Base-by-base conservation (phyloP, 2,797 vertebrate species). In the Rhinogobio ventralis region DNA sequence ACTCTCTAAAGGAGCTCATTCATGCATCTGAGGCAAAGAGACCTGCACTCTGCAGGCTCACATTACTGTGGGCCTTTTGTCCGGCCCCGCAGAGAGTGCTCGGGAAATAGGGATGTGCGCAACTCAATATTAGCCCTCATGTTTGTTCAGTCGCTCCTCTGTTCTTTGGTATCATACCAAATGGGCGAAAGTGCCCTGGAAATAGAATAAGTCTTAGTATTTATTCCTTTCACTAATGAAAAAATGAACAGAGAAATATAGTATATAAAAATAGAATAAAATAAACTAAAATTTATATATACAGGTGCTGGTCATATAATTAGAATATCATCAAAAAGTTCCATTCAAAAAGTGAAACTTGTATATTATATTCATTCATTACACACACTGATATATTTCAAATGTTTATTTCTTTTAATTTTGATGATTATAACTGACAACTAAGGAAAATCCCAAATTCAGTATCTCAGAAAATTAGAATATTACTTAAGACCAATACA, bases 61-160 rank as follows among this genome's bases (percentile, higher is more conserved):
- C 91, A 91, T 96, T 95, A 94, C 94, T 92, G 91, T 91, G 90
- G 80, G 81, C 76, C 92, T 93, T 94, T 95, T 95, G 94, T 95
- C 90, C 89, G 84, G 83, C 85, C 81, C 91, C 89, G 92, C 91
- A 75, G 86, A 93, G 91, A 88, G 91, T 92, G 93, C 89, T 92
- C 88, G 89, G 87, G 89, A 94, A 94, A 95, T 94, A 92, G 93
- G 93, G 88, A 90, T 93, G 91, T 90, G 90, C 39, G 90, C 89
- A 95, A 95, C 93, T 90, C 90, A 91, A 95, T 90, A 94, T 93
- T 87, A 86, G 5, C 90, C 92, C 89, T 93, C 87, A 89, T 87
- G 87, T 92, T 86, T 92, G 93, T 91, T 92, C 91, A 88, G 87
- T 82, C 25, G 46, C 85, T 82, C 86, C 75, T 85, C 88, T 83